Evolutionary conservation across 2,888 invertebrate genomes (phyloP), one percentile per base, ranked within the genome.

Genomic region (Aleiodes alternator): DNA sequence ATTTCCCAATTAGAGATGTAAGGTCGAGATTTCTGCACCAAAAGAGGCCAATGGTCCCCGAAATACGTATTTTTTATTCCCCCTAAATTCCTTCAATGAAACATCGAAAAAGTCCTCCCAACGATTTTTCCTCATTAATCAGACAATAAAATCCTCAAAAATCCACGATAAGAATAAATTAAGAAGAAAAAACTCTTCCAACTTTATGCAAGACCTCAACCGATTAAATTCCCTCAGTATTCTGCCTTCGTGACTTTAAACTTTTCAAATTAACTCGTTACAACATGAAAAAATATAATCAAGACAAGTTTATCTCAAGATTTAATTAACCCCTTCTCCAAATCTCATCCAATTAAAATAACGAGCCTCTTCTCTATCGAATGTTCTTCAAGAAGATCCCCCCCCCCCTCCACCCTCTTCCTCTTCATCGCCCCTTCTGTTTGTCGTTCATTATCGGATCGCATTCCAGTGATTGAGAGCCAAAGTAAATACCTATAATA

Each of bases 261-360:
- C 78, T 78, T 80, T 79, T 64, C 72, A 79, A 80, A 80, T 80
- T 79, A 80, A 79, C 80, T 79, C 77, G 78, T 79, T 77, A 75
- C 43, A 43, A 43, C 76, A 78, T 55, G 57, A 48, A 48, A 64
- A 14, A 64, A 64, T 64, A 43, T 48, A n/a, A 64, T 73, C 73
- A 48, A 73, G 48, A 71, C 76, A 81, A 81, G 78, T 82, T 81
- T 82, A 80, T 81, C 77, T 77, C 72, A 72, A 78, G 80, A 82
- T 82, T 83, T 80, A 80, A 82, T 82, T 82, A 80, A 83, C 81
- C 77, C 75, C 79, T 14, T 9, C 48, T 43, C 43, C 43, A 8
- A 43, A 43, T 43, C 43, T 14, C 64, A 66, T 64, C 74, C 55
- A 66, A 50, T 69, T 53, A 78, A 64, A 72, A 50, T 11, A 51